phyloP scores from a whole-genome alignment of 2,797 vertebrate species.

The Hybognathus amarus region DNA sequence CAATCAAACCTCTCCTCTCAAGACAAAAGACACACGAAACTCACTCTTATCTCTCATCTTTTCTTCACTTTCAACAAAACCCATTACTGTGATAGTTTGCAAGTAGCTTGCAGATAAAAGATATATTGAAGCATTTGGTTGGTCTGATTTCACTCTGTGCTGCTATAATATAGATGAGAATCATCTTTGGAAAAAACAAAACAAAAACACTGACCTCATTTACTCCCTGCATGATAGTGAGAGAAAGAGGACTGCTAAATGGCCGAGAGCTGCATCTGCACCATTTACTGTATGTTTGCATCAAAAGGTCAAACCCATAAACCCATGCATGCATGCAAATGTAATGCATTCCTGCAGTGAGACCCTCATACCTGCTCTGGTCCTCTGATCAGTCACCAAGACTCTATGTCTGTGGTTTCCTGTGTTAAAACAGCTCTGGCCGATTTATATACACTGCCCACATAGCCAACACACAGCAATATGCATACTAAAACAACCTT shows the following conservation, averaged over 20 bases:
- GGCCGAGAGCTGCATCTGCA: constrained; percentile 40
- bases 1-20: neutral
- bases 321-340: constrained; percentile 18
- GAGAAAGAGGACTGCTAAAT: constrained; percentile 26
- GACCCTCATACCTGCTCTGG: constrained; percentile 45
- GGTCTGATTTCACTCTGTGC: constrained; percentile 47
- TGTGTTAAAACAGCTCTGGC: constrained; percentile 46
- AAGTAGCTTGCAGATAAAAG: neutral
- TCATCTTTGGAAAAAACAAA: constrained; percentile 55
- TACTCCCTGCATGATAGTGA: constrained; percentile 37
- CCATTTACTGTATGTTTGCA: constrained; percentile 30
- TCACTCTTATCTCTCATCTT: constrained; percentile 10
- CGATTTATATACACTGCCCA: constrained; percentile 14
- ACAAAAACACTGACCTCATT: constrained; percentile 65
- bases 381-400: constrained; percentile 25
- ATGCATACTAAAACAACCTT: constrained; percentile 4
- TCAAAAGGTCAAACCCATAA: constrained; percentile 47
- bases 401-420: constrained; percentile 58
- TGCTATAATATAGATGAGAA: constrained; percentile 72
- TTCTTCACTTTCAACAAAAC: neutral
- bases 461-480: constrained; percentile 17
- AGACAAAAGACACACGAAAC: constrained; percentile 1
- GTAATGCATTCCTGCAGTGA: neutral
- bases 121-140: neutral
- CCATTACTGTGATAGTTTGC: neutral